phyloP scores from a whole-genome alignment of 2,113 vertebrate species.

The Spilogale gracilis region DNA sequence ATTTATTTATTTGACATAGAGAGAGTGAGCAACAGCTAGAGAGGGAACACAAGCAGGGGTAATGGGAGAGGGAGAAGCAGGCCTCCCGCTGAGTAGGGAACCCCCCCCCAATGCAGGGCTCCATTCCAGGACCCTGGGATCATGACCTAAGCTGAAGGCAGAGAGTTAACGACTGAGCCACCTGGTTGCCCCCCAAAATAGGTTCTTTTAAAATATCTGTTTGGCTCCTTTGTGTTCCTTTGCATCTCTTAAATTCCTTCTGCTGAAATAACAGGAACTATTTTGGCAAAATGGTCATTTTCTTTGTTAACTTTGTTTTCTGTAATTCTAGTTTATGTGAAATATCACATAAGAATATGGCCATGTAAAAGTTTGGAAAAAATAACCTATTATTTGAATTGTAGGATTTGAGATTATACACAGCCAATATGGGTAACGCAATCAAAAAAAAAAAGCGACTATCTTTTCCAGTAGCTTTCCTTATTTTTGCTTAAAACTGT shows the following conservation, averaged over 20 bases:
- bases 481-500: background rate
- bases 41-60: too few species aligned
- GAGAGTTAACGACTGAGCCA: too few species aligned
- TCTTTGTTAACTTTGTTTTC: conserved; percentile 51
- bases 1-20: too few species aligned
- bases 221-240: background rate
- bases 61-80: too few species aligned
- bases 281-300: background rate
- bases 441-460: background rate
- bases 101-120: too few species aligned
- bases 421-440: background rate
- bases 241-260: conserved; percentile 13
- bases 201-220: background rate
- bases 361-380: conserved; percentile 1
- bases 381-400: background rate
- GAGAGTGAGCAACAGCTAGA: too few species aligned
- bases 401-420: background rate
- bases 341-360: background rate
- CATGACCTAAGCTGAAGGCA: too few species aligned
- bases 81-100: too few species aligned
- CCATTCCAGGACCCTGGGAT: too few species aligned
- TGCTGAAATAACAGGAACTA: background rate
- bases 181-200: background rate
- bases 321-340: background rate
- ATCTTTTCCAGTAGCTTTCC: background rate